Base-by-base conservation (phyloP, 2,113 vertebrate genomes). In the Urocynchramus pylzowi region DNA sequence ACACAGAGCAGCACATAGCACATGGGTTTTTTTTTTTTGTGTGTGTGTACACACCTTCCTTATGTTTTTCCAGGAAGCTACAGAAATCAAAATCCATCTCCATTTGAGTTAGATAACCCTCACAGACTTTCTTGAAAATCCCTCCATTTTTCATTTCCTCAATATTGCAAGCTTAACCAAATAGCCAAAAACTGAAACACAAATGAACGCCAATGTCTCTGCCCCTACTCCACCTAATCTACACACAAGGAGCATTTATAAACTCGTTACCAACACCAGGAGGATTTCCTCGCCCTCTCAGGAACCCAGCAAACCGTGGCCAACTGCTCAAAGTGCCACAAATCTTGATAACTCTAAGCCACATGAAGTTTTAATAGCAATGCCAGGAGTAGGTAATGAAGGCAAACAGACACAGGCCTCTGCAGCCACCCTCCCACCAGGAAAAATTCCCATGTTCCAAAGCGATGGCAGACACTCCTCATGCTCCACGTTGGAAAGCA, bases 41-140 rank as follows among this genome's bases (percentile, higher is more conserved):
- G 54, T 56, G 9, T 37, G 24, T 60, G 31, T 7, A 70, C 59
- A 24, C 64, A 74, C 16, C 27, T 88, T 77, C 87, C 30, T 35
- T 79, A 74, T 54, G 78, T 8, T 77, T 37, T 74, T 17, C 75
- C 52, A 80, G 33, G 61, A 89, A 87, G 75, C 42, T 74, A 42
- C 27, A 23, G 42, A 50, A 94, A 88, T 35, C 47, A 76, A 95
- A 92, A 76, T 49, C 63, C 75, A 79, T 50, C 75, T 63, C 50
- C 4, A 3, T 61, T 70, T 74, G 49, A 78, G 20, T 21, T 8
- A 24, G 67, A 76, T 64, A 93, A 79, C 20, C 67, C 27, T 41
- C 84, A 77, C 28, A 75, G 70, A 47, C 45, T 83, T 74, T 7
- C 78, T 26, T 50, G n/a, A 83, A 93, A 88, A 86, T 57, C 33